phyloP scores from a whole-genome alignment of 2,113 vertebrate species.

The Lepisosteus osseus region DNA sequence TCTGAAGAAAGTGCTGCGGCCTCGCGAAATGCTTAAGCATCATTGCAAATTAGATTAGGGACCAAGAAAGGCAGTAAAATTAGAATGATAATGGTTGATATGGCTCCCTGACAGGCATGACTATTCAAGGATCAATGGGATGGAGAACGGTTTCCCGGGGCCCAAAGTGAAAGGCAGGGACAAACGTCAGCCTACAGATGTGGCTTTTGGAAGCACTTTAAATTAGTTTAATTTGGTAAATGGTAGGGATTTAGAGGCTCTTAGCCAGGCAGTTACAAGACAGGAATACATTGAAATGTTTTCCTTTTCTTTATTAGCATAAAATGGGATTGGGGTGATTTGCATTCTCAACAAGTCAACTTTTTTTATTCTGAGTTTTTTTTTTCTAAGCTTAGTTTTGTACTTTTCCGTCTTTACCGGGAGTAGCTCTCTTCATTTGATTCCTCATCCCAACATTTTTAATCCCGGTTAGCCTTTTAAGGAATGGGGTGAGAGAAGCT shows the following conservation, averaged over 20 bases:
- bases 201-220: conserved; percentile 95
- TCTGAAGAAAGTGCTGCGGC: conserved; percentile 98
- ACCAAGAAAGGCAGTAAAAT: conserved; percentile 98
- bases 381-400: not conserved
- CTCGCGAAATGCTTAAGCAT: conserved; percentile 93
- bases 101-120: conserved; percentile 99
- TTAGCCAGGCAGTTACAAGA: conserved; percentile 87
- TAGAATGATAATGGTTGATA: conserved; percentile 99
- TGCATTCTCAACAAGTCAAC: conserved; percentile 77
- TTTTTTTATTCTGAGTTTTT: conserved; percentile 22
- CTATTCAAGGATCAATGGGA: conserved; percentile 98
- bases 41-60: conserved; percentile 99
- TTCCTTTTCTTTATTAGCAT: conserved; percentile 83
- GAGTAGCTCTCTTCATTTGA: too few species aligned
- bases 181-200: conserved; percentile 93
- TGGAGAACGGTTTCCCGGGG: conserved; percentile 79
- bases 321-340: conserved; percentile 81
- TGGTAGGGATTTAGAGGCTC: conserved; percentile 95
- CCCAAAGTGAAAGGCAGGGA: conserved; percentile 81
- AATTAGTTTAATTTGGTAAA: conserved; percentile 99
- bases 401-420: conserved; percentile 12
- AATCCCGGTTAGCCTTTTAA: conserved; percentile 54
- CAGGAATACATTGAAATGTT: conserved; percentile 96
- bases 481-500: conserved; percentile 28
- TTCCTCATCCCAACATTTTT: conserved; percentile 34